Evolutionary conservation across 2,797 vertebrate genomes (phyloP).

Genomic region (Alectoris magna): DNA sequence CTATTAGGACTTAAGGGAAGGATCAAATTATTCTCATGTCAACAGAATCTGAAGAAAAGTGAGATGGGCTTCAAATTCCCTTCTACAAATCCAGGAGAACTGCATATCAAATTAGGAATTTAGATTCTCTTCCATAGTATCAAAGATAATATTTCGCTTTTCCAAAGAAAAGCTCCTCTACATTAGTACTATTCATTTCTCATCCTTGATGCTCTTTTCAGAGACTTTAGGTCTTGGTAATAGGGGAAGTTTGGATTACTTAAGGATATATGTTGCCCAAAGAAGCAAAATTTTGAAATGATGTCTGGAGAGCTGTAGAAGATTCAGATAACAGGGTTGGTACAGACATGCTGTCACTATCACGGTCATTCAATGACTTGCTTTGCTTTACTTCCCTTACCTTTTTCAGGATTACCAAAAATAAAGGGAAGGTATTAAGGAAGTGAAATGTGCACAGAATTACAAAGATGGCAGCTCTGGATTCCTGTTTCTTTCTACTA

Average conservation of each 20-base stretch:
- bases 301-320: neutral
- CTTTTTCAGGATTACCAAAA: neutral
- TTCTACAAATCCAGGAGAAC: neutral
- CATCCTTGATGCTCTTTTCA: neutral
- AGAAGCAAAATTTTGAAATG: neutral
- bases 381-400: neutral
- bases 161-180: neutral
- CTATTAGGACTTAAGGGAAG: neutral
- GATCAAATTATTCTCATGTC: neutral
- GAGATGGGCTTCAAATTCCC: neutral
- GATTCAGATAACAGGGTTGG: neutral
- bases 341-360: too few species aligned
- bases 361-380: neutral
- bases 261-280: neutral
- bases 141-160: neutral
- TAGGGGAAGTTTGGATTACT: neutral
- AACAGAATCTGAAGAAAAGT: neutral
- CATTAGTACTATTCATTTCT: neutral
- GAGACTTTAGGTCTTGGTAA: neutral
- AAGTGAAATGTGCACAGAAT: neutral
- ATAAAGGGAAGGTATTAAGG: neutral
- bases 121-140: neutral
- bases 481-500: neutral
- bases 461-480: neutral
- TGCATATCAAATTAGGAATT: neutral